Evolutionary conservation across 2,888 invertebrate species (phyloP).

Genomic region (Mesoligia furuncula): DNA sequence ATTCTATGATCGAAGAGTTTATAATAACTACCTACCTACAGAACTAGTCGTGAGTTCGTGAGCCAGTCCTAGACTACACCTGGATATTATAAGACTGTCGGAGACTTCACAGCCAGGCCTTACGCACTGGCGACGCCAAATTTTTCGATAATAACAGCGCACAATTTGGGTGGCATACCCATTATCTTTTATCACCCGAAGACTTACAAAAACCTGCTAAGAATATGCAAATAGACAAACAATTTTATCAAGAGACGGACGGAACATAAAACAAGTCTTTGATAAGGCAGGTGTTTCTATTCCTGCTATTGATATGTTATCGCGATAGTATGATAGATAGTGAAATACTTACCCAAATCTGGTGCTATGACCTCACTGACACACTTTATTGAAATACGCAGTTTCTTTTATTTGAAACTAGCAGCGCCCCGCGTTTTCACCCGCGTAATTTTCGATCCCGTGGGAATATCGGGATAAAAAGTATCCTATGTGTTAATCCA

Average conservation of each 20-base stretch:
- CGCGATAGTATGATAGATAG: constrained; percentile 50
- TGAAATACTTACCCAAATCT: constrained; percentile 45
- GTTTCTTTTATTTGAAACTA: constrained; percentile 47
- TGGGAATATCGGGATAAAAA: too few species aligned
- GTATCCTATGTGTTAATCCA: too few species aligned
- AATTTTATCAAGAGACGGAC: constrained; percentile 55
- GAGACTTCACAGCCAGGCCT: constrained; percentile 13
- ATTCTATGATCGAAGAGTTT: background rate
- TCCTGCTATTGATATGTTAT: constrained; percentile 56
- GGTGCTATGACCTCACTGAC: constrained; percentile 63
- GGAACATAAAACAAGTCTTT: constrained; percentile 49
- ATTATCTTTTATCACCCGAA: constrained; percentile 21
- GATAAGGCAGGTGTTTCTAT: constrained; percentile 58
- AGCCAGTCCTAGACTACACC: background rate
- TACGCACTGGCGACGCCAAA: background rate
- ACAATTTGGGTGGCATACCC: constrained; percentile 16
- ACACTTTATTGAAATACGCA: constrained; percentile 57
- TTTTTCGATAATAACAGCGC: background rate
- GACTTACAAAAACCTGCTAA: constrained; percentile 19
- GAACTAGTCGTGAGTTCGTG: background rate
- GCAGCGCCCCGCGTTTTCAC: too few species aligned
- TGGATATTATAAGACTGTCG: constrained; percentile 8
- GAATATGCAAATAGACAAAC: constrained; percentile 49
- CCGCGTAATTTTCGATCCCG: too few species aligned
- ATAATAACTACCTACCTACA: constrained; percentile 7